A percentile compares a stretch with the other conserved stretches of the same genome.
phyloP scores from a whole-genome alignment of 2,797 vertebrate genomes.

The Emydoidea blandingii region DNA sequence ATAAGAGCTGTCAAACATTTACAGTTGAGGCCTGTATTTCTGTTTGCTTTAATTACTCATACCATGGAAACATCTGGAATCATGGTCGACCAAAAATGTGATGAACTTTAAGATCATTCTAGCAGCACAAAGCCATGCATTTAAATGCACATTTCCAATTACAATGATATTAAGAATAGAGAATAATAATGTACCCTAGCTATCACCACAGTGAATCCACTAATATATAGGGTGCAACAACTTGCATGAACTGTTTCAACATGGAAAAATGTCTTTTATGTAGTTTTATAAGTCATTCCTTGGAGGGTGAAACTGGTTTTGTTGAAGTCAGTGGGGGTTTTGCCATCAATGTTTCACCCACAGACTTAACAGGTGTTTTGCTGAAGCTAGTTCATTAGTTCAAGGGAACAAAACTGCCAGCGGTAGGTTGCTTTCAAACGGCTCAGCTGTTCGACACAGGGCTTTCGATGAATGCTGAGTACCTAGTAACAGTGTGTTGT shows the following conservation, averaged over 20 bases:
- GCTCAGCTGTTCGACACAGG: not conserved
- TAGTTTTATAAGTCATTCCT: rapidly evolving
- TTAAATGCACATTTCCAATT: not conserved
- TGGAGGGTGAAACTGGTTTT: rapidly evolving
- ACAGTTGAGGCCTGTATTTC: not conserved
- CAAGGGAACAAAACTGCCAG: not conserved
- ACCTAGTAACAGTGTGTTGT: not conserved
- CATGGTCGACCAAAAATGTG: not conserved
- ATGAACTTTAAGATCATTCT: not conserved
- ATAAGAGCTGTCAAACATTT: slow-evolving; percentile 30
- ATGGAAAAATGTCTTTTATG: not conserved
- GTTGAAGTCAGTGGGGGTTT: not conserved
- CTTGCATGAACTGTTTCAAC: not conserved
- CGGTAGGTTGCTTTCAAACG: not conserved
- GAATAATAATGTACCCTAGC: not conserved
- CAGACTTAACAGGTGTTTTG: not conserved
- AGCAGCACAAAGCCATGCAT: not conserved
- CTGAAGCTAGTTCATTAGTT: not conserved
- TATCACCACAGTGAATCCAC: not conserved
- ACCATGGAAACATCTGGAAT: not conserved
- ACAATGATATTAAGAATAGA: not conserved
- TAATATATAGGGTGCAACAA: rapidly evolving
- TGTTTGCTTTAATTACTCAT: slow-evolving; percentile 35
- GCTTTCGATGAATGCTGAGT: not conserved
- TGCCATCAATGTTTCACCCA: not conserved